Evolutionary conservation across 2,113 vertebrate genomes (phyloP).

Genomic region (Muntiacus reevesi): DNA sequence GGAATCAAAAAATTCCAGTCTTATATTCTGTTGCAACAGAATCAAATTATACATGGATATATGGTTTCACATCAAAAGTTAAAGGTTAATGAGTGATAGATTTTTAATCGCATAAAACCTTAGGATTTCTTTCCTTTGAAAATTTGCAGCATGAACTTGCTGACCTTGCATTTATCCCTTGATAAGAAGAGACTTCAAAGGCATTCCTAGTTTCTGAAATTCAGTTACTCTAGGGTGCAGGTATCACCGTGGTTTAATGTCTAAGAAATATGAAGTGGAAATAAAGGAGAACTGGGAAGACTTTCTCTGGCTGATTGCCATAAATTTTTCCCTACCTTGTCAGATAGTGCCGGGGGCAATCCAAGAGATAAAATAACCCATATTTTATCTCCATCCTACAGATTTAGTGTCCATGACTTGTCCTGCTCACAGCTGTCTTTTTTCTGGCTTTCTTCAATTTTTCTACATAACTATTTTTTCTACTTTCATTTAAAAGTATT

Average conservation of each 20-base stretch:
- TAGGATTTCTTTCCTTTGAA: constrained; percentile 33
- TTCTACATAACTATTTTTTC: neutral
- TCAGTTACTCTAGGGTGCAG: neutral
- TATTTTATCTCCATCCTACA: neutral
- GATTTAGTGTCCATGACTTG: neutral
- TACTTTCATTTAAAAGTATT: neutral
- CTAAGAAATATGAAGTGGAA: constrained; percentile 19
- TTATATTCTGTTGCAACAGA: neutral
- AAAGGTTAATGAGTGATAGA: constrained; percentile 11
- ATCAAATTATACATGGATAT: neutral
- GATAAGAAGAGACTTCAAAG: constrained; percentile 1
- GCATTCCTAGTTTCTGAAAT: neutral
- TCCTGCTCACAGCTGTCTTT: neutral
- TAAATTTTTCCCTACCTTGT: neutral
- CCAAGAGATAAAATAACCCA: neutral
- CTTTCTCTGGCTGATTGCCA: neutral
- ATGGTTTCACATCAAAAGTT: neutral
- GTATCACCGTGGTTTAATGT: neutral
- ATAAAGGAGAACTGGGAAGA: neutral
- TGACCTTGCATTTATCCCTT: constrained; percentile 2
- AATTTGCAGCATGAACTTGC: neutral
- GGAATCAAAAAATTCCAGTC: neutral
- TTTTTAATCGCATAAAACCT: constrained; percentile 18
- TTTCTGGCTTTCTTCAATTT: neutral
- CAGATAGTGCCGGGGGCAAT: neutral